Evolutionary conservation across 2,888 invertebrate genomes (phyloP).

Genomic region (Lepidocyrtinus sp.): DNA sequence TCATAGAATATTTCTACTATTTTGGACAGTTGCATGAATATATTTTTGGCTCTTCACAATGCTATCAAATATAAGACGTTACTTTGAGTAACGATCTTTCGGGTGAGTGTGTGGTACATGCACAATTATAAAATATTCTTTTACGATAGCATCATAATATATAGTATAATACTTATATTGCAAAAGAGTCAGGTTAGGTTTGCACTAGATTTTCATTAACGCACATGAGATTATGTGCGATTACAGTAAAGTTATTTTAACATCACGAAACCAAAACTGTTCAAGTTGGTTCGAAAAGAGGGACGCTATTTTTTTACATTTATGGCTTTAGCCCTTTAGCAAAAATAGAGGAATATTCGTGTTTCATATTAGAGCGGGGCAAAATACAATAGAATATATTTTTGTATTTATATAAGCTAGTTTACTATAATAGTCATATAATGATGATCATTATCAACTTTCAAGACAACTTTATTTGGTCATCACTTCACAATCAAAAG

Average conservation of each 20-base stretch:
- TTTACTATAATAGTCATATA: neutral
- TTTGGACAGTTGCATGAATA: too few relatives aligned
- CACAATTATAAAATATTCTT: neutral
- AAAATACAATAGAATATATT: too few relatives aligned
- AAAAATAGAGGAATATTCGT: too few relatives aligned
- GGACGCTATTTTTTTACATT: neutral
- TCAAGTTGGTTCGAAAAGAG: too few relatives aligned
- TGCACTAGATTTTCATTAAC: too few relatives aligned
- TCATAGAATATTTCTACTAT: neutral
- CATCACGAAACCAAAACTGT: too few relatives aligned
- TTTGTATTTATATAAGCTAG: neutral
- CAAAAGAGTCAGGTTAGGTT: neutral
- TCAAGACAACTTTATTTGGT: slow-evolving; percentile 44
- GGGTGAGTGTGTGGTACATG: neutral
- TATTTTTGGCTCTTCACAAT: too few relatives aligned
- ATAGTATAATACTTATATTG: neutral
- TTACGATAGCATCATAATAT: neutral
- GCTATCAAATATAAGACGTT: too few relatives aligned
- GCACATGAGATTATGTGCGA: too few relatives aligned
- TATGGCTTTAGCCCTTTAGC: neutral
- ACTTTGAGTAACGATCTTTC: too few relatives aligned
- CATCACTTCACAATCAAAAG: slow-evolving; percentile 30
- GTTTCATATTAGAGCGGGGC: too few relatives aligned
- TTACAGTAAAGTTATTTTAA: too few relatives aligned
- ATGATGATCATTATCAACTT: slow-evolving; percentile 26